A percentile compares a stretch with the other conserved stretches of the same genome.
Conservation (phyloP, 35 echinoderm and acorn worm genomes). For the Holothuria glaberrima region DNA sequence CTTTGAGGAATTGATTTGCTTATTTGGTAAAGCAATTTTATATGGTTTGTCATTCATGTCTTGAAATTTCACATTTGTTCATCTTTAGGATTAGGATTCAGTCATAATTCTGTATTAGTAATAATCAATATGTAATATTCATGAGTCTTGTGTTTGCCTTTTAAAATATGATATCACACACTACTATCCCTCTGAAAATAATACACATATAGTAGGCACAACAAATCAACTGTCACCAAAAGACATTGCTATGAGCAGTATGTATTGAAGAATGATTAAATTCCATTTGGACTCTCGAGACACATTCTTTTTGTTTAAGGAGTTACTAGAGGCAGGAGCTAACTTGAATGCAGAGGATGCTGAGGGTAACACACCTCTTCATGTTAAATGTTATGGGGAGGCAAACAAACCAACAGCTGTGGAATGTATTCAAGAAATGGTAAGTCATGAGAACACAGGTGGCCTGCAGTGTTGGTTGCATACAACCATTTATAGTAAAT, state of each 20-base stretch:
- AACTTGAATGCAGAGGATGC: constrained; percentile 81
- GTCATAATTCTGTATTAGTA: no score
- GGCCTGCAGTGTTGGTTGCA: no score
- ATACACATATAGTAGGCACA: background rate
- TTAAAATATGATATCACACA: background rate
- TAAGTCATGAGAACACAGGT: constrained; percentile 34
- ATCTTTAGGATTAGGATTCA: no score
- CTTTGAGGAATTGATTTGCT: no score
- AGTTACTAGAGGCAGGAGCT: constrained; percentile 85
- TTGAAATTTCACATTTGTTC: no score
- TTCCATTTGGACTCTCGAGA: background rate
- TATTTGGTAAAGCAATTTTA: no score
- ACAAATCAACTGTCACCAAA: background rate
- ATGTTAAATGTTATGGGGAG: constrained; percentile 98
- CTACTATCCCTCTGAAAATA: background rate
- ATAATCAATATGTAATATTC: no score
- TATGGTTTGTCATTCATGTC: no score
- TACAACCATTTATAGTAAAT: no score
- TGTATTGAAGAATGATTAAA: no score
- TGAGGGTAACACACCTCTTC: constrained; percentile 94
- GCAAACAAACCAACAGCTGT: constrained; percentile 83
- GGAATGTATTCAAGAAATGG: constrained; percentile 90
- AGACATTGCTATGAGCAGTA: background rate
- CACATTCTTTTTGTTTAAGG: constrained; percentile 39
- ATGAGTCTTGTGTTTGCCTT: no score